phyloP scores from a whole-genome alignment of 2,113 vertebrate species.

The Phaetusa simplex region DNA sequence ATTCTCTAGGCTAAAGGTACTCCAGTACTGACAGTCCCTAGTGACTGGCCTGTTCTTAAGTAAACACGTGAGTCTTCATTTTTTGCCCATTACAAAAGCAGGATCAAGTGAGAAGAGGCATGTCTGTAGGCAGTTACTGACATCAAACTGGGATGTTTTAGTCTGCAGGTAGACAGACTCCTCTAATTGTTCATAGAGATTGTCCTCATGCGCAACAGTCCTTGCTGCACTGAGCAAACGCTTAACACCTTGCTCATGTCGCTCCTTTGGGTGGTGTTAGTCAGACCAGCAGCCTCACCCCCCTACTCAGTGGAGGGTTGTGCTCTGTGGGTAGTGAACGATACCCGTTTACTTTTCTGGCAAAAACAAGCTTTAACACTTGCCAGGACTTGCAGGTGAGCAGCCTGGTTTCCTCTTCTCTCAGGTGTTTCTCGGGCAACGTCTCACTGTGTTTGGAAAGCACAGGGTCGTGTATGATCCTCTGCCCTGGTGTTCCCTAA shows the following conservation, averaged over 20 bases:
- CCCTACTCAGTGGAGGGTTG: neutral
- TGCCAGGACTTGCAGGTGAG: slow-evolving; percentile 46
- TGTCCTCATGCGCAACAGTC: neutral
- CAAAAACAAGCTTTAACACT: slow-evolving; percentile 38
- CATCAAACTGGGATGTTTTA: neutral
- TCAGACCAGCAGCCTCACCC: neutral
- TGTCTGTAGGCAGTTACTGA: neutral
- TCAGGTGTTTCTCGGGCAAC: neutral
- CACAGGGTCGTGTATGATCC: accelerated
- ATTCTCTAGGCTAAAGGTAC: slow-evolving; percentile 6
- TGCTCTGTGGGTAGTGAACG: neutral
- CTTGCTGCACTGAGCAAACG: neutral
- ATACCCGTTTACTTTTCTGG: slow-evolving; percentile 40
- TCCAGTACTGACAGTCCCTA: neutral
- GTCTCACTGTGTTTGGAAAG: neutral
- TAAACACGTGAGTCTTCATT: neutral
- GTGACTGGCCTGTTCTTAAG: neutral
- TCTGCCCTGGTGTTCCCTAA: neutral
- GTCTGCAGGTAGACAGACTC: neutral
- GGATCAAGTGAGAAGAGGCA: neutral
- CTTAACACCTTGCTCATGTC: neutral
- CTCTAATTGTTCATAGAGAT: neutral
- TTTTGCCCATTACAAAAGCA: neutral
- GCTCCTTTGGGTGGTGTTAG: neutral
- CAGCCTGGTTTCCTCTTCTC: neutral